Base-by-base conservation (phyloP, 2,113 vertebrate genomes). In the Poeciliopsis occidentalis region DNA sequence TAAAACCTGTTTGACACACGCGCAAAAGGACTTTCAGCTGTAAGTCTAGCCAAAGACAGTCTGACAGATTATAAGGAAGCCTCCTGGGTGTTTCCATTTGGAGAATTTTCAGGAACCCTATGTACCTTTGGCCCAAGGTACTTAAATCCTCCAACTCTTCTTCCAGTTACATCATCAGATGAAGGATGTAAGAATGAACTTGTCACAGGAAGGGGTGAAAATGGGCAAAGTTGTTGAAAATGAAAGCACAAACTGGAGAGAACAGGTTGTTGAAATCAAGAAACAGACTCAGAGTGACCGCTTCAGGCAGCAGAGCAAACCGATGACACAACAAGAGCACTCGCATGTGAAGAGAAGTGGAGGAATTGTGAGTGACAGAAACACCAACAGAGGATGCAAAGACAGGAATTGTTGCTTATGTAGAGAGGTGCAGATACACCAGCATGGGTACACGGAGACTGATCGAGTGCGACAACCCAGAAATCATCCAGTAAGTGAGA, bases 401-500 rank as follows among this genome's bases (percentile, higher is more conserved):
- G 79, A 85, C 73, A 44, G 66, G 51, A 44, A 64, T 10, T 22
- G 75, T 73, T 82, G 80, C 81, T 80, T 51, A 77, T 76, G 79
- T 62, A 62, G 89, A 88, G 76, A 77, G 81, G 82, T 76, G 74
- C 75, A 81, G 70, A 79, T 79, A 81, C 69, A 82, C 68, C 47
- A 74, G 78, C 69, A 70, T 41, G 65, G 64, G 74, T 64, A 71
- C 61, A 71, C 47, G 37, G 57, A 51, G 54, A 75, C 51, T 64
- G 78, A 79, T 85, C 24, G 37, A 69, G 64, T 27, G 69, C 82
- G 84, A 90, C 81, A 81, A 67, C 65, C 37, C 60, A 67, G 26
- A 79, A 83, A 84, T 30, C 76, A 79, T 80, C 69, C 74, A 75
- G 82, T 69, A 69, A 88, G 73, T 62, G 82, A 82, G 82, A 79